phyloP scores from a whole-genome alignment of 2,797 vertebrate genomes.

The Melanotaenia maccullochi region DNA sequence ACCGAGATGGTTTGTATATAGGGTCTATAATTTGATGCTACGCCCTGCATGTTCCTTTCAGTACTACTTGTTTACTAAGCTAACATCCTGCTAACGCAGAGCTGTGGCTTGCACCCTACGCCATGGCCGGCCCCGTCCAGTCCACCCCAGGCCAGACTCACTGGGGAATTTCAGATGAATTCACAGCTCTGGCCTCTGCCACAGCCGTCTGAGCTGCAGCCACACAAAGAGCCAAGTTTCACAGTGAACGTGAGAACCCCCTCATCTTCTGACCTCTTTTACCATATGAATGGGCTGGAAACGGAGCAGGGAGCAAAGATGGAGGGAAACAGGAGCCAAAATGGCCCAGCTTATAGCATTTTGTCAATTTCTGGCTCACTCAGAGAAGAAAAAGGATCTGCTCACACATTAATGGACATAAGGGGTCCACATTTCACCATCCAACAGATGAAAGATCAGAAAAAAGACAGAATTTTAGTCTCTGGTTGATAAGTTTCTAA shows the following conservation, averaged over 20 bases:
- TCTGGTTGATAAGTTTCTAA: no score
- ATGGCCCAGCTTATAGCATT: conserved; percentile 23
- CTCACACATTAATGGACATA: no score
- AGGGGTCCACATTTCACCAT: conserved; percentile 3
- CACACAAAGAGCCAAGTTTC: conserved; percentile 90
- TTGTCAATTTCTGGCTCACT: conserved; percentile 11
- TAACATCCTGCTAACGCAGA: background rate
- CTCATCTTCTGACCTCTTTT: conserved; percentile 95
- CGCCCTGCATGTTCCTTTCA: background rate
- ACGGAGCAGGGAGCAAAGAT: conserved; percentile 56
- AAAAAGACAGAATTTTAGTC: background rate
- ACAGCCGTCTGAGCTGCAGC: conserved; percentile 82
- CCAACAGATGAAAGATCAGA: no score
- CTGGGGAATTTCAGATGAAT: conserved; percentile 85
- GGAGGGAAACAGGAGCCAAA: conserved; percentile 37
- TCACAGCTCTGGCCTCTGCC: conserved; percentile 86
- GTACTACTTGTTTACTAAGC: background rate
- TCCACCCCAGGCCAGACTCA: conserved; percentile 74
- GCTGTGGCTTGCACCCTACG: background rate
- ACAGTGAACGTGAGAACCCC: conserved; percentile 93
- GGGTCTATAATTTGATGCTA: no score
- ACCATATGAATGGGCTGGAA: conserved; percentile 91
- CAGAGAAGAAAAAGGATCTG: background rate
- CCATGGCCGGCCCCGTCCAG: conserved; percentile 41
- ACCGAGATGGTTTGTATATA: no score